phyloP scores from a whole-genome alignment of 2,888 invertebrate species.

The Dioctria linearis region DNA sequence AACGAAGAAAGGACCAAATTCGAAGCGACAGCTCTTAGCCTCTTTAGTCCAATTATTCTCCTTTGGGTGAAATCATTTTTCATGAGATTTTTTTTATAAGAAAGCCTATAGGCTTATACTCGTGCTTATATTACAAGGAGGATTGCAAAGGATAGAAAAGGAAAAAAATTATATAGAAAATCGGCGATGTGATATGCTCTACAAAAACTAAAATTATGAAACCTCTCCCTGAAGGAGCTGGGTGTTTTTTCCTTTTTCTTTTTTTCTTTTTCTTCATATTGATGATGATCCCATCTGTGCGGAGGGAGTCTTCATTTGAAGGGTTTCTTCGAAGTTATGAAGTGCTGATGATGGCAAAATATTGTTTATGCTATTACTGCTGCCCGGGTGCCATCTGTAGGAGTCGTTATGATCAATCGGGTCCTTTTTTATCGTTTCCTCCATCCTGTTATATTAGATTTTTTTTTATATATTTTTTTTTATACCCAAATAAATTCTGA shows the following conservation, averaged over 20 bases:
- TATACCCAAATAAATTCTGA: neutral
- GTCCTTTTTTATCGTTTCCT: neutral
- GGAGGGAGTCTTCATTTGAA: neutral
- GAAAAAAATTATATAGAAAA: neutral
- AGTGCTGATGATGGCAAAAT: constrained; percentile 42
- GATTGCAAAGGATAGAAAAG: neutral
- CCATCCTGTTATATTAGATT: neutral
- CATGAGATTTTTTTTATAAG: neutral
- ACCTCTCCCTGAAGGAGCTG: too few relatives aligned
- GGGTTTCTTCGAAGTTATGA: constrained; percentile 15
- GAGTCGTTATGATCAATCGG: constrained; percentile 36
- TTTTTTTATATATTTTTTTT: neutral
- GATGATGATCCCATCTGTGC: neutral
- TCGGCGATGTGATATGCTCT: too few relatives aligned
- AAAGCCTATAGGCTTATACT: neutral
- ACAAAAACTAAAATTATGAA: too few relatives aligned
- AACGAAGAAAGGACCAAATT: neutral
- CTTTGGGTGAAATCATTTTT: constrained; percentile 3
- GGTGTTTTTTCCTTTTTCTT: too few relatives aligned
- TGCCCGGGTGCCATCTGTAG: constrained; percentile 38
- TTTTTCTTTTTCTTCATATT: too few relatives aligned
- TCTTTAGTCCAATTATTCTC: constrained; percentile 14
- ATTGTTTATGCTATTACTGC: constrained; percentile 49
- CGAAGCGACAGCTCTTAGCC: neutral
- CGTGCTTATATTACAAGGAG: neutral